Base-by-base conservation (phyloP, 2,113 vertebrate species). In the Forbesichthys agassizii region DNA sequence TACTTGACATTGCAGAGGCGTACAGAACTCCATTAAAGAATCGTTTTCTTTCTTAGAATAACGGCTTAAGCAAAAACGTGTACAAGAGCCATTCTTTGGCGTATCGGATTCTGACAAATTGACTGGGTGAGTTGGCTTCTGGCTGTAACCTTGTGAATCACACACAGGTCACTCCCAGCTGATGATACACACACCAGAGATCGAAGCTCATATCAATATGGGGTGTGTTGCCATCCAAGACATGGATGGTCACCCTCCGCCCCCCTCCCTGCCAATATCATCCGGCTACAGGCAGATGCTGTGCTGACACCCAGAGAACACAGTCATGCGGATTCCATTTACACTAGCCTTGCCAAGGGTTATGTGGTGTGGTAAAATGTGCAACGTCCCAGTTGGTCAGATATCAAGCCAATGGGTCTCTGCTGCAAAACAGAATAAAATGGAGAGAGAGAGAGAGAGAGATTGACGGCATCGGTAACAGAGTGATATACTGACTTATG, bases 401-500 rank as follows among this genome's bases (percentile, higher is more conserved):
- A 48, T 8, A 12, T 6, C 6, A 47, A 12, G 65, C 55, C 16
- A 16, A 11, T 0, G 7, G 63, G 65, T 48, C 18, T 16, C 13
- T 68, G 6, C 57, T 54, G 54, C 53, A 36, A 4, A 71, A 65
- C 53, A 36, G 6, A 71, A 65, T 33, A 58, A 18, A 66, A 69
- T 59, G 16, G 18, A 20, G 73, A 18, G 16, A 5, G 55, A 61
- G 66, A 64, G 8, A 12, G n/a, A 69, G 47, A 54, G 49, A 77
- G 63, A 66, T 9, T 3, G 9, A 66, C 3, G 60, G 58, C 58
- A 47, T 71, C 69, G 68, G 64, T 47, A 53, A 80, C 2, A 16
- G 66, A 77, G 14, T 42, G n/a, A 74, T 16, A 71, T 74, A 73
- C 71, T 66, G 69, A 67, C 62, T 74, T 68, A 74, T 73, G 48